Conservation (phyloP, 1,140 invertebrate genomes). For the Amyelois transitella region DNA sequence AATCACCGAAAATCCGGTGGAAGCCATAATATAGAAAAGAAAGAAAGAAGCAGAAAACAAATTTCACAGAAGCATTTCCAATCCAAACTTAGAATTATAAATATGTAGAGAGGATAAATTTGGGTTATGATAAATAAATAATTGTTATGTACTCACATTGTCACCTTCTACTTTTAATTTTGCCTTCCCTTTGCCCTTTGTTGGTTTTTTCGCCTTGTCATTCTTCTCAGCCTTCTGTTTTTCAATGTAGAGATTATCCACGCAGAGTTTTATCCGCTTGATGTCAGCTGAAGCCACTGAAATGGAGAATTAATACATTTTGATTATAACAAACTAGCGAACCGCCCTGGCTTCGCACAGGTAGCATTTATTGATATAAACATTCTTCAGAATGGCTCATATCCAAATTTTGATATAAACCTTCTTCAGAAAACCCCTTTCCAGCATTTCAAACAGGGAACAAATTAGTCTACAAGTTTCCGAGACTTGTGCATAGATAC, state of each 20-base stretch:
- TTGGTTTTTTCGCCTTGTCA: slow-evolving; percentile 82
- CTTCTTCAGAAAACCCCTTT: too few species aligned
- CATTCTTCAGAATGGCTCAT: background rate
- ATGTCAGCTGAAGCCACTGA: slow-evolving; percentile 82
- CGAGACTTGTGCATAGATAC: too few species aligned
- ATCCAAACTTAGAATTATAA: too few species aligned
- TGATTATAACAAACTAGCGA: too few species aligned
- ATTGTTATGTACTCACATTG: slow-evolving; percentile 75
- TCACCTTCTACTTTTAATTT: slow-evolving; percentile 85
- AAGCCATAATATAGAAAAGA: too few species aligned
- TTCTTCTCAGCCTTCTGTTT: slow-evolving; percentile 88
- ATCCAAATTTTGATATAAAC: too few species aligned
- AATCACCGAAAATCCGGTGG: too few species aligned
- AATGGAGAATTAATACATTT: slow-evolving; percentile 28
- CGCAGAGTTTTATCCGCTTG: slow-evolving; percentile 86
- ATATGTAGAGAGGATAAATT: too few species aligned
- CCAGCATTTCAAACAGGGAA: background rate
- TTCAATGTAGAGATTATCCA: slow-evolving; percentile 87
- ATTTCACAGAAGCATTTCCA: too few species aligned
- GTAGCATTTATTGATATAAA: too few species aligned
- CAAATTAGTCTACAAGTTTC: background rate
- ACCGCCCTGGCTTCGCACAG: too few species aligned
- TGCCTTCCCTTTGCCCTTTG: slow-evolving; percentile 86
- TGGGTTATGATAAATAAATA: background rate
- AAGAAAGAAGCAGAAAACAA: too few species aligned